Conservation (phyloP, 2,797 vertebrate species). For the Dryobates pubescens region DNA sequence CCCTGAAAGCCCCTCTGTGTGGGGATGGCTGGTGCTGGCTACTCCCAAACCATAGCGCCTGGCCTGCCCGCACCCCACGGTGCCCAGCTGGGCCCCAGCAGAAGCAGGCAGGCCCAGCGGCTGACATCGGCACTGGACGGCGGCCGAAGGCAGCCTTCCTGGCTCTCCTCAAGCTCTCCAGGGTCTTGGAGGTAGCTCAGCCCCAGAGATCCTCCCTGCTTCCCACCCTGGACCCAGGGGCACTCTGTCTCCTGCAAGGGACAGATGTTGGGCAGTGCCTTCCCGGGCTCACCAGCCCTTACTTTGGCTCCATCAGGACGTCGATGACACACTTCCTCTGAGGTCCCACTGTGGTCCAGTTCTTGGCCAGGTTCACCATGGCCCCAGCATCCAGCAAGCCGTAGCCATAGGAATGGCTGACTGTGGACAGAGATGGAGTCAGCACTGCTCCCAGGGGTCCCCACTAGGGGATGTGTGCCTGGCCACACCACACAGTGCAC, state of each 20-base stretch:
- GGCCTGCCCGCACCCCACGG: not conserved
- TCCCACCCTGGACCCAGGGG: not conserved
- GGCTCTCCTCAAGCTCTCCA: not conserved
- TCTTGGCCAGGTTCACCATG: conserved; percentile 89
- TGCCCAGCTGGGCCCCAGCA: not conserved
- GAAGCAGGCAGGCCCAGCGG: fast-evolving
- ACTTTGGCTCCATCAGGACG: conserved; percentile 90
- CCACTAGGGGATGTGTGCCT: fast-evolving
- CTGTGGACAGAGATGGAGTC: conserved; percentile 72
- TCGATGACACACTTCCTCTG: conserved; percentile 91
- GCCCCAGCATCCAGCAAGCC: conserved; percentile 92
- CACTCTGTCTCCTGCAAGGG: fast-evolving
- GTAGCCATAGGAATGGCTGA: conserved; percentile 97
- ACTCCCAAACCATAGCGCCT: not conserved
- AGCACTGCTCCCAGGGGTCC: fast-evolving
- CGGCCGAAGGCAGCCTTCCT: not conserved
- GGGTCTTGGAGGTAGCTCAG: not conserved
- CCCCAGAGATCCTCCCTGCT: fast-evolving
- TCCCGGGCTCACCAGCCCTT: conserved; percentile 26
- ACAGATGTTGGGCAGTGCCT: fast-evolving
- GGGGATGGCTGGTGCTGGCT: not conserved
- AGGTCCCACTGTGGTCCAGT: conserved; percentile 90
- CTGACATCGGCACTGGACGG: fast-evolving
- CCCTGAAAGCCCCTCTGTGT: conserved; percentile 67
- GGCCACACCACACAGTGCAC: fast-evolving